These are phyloP conservation scores for Halcyon badia DNA, from an alignment of 2,797 vertebrate species.

Conservation along the genomic window DNA sequence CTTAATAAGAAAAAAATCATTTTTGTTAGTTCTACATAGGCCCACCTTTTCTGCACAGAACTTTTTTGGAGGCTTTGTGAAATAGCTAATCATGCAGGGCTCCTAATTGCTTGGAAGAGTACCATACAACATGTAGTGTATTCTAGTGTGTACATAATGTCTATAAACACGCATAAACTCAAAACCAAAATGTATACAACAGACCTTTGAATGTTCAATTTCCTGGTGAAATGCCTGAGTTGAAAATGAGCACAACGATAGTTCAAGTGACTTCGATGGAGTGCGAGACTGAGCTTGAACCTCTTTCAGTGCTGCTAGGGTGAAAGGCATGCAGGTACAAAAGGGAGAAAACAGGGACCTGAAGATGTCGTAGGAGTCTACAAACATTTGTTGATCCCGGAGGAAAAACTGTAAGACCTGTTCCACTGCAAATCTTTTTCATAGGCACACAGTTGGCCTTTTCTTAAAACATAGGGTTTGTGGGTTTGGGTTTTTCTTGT, in stretches of 20 bases:
- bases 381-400: not conserved
- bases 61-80: not conserved
- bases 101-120: not conserved
- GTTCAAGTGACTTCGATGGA: accelerated
- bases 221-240: not conserved
- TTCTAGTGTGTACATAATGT: not conserved
- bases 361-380: not conserved
- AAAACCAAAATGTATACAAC: not conserved
- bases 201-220: not conserved
- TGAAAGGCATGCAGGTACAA: not conserved
- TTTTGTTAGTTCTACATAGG: not conserved
- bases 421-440: not conserved
- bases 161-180: not conserved
- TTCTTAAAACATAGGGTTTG: not conserved
- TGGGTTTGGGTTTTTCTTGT: too few relatives aligned
- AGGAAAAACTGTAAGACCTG: not conserved
- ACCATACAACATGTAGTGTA: not conserved
- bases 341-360: not conserved
- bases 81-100: not conserved
- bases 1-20: not conserved
- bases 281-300: not conserved
- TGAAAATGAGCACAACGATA: not conserved
- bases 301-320: not conserved
- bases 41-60: not conserved
- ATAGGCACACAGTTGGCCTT: not conserved